Percentiles rank a stretch among this genome's conserved stretches.
Conservation (phyloP, 2,888 invertebrate genomes). For the Agrochola litura region DNA sequence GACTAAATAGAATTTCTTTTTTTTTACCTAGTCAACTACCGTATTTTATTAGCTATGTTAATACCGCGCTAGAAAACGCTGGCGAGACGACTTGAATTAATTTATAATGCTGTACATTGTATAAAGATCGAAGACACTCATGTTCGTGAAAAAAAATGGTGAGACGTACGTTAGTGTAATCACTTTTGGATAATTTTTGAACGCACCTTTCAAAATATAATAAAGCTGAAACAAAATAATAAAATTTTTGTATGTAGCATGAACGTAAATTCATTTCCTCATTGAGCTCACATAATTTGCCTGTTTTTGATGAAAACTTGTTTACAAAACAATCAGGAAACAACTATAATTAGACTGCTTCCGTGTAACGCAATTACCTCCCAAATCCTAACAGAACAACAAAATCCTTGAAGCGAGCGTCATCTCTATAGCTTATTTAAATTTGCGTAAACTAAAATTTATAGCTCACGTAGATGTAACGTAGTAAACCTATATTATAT, state of each 20-base stretch:
- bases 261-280: constrained; percentile 31
- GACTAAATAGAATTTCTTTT: too few relatives aligned
- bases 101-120: background rate
- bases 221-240: constrained; percentile 5
- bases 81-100: too few relatives aligned
- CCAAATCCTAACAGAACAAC: constrained; percentile 42
- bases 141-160: background rate
- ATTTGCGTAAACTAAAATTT: constrained; percentile 54
- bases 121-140: background rate
- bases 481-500: constrained; percentile 48
- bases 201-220: background rate
- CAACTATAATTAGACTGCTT: constrained; percentile 37
- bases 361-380: constrained; percentile 29
- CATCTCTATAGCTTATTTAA: constrained; percentile 57
- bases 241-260: background rate
- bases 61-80: background rate
- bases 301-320: constrained; percentile 19
- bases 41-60: background rate
- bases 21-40: too few relatives aligned
- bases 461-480: constrained; percentile 38
- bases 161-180: background rate
- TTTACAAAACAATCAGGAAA: constrained; percentile 26
- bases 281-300: constrained; percentile 24
- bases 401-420: constrained; percentile 33
- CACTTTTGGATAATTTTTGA: background rate